Percentiles rank a stretch among this genome's conserved stretches.
phyloP scores from a whole-genome alignment of 1,140 invertebrate genomes.

The Octopus sinensis region DNA sequence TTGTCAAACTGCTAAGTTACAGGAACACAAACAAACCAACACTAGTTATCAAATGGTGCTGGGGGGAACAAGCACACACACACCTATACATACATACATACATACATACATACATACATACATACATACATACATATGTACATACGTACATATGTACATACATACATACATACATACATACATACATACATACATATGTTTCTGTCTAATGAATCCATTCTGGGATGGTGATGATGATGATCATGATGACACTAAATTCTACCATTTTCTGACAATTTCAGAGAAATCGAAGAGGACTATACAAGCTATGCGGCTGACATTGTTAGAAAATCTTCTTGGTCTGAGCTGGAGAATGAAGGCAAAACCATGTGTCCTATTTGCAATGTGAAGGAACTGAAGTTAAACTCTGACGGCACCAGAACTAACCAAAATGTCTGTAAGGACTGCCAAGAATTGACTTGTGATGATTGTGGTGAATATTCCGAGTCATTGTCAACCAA shows the following conservation, averaged over 20 bases:
- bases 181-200: background rate
- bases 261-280: conserved; percentile 30
- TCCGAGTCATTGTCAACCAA: conserved; percentile 41
- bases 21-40: background rate
- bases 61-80: background rate
- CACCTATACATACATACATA: conserved; percentile 10
- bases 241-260: background rate
- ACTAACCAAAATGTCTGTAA: conserved; percentile 45
- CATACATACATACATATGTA: conserved; percentile 10
- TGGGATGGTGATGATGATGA: background rate
- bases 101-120: conserved; percentile 19
- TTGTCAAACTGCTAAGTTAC: too few relatives aligned
- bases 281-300: conserved; percentile 51
- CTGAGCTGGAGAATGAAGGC: conserved; percentile 30
- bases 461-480: conserved; percentile 43
- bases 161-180: conserved; percentile 17
- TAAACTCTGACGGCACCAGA: conserved; percentile 31
- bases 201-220: background rate
- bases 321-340: conserved; percentile 35
- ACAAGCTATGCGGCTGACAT: conserved; percentile 40
- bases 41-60: background rate
- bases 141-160: background rate
- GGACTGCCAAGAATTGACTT: conserved; percentile 48
- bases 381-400: conserved; percentile 32
- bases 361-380: conserved; percentile 46